Base-by-base conservation (phyloP, 1,140 invertebrate species). In the Camponotus floridanus region DNA sequence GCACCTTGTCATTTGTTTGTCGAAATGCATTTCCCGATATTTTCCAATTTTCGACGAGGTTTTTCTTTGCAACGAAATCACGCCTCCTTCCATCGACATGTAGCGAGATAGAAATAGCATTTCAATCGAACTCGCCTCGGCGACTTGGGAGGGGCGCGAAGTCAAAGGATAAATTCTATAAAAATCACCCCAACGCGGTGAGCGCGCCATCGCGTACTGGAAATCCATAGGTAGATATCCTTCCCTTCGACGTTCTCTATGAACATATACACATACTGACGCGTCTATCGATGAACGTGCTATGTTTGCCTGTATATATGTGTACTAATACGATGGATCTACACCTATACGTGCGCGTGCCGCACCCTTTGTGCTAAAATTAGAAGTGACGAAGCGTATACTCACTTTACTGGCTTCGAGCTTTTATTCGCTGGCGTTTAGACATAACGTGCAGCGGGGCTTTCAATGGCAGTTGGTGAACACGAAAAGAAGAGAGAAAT, bases 311-410 rank as follows among this genome's bases (percentile, higher is more conserved):
- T 51, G 36, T 26, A 57, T 31, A 55, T 42, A 33, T 51, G 48
- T 55, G 21, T 31, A 84, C 45, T 64, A 61, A 81, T 61, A 64
- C 78, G 42, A 80, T 3, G 13, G 33, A 21, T 18, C 33, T 26
- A 65, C 79, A 88, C 51, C 9, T n/a, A 76, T 42, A 62, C 86
- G 68, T 61, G 74, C 67, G 61, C 57, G 18, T 84, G 88, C 57
- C 92, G 87, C 92, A 92, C 93, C 92, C 93, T 93, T 93, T 93
- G 93, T 92, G 92, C 92, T 93, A 93, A 93, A 93, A 91, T 93
- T 93, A 92, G 93, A 93, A 92, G 90, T 93, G 92, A 93, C 92
- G 91, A 92, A 92, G 87, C 91, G 90, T 91, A 89, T 92, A 93
- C 91, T 93, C 92, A 92, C 92, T 93, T 91, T 86, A 79, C 36